Conservation (phyloP, 2,888 invertebrate species). For the Drosophila atripex region DNA sequence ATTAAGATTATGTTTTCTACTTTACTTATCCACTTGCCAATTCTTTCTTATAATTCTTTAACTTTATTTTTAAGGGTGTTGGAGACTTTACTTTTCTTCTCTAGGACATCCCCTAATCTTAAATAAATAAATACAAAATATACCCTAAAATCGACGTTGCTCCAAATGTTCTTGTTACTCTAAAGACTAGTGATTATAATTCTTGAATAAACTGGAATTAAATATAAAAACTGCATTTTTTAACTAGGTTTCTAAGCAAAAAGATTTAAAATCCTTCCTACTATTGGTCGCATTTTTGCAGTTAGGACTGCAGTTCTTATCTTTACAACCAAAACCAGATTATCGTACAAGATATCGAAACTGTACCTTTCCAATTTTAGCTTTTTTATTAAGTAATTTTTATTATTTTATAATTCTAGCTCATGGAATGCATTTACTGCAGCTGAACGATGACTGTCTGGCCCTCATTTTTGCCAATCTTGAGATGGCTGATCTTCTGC, state of each 20-base stretch:
- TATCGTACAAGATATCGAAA: too few relatives aligned
- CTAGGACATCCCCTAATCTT: too few relatives aligned
- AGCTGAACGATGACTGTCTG: constrained; percentile 52
- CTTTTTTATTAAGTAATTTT: neutral
- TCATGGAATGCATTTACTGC: constrained; percentile 25
- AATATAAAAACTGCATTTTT: neutral
- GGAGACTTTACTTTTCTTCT: too few relatives aligned
- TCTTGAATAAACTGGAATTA: neutral
- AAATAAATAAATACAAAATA: too few relatives aligned
- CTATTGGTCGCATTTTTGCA: neutral
- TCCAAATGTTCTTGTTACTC: too few relatives aligned
- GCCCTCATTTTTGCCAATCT: constrained; percentile 52
- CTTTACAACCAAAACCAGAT: neutral
- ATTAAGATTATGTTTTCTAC: too few relatives aligned
- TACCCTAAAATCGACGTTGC: too few relatives aligned
- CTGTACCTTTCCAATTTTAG: fast-evolving
- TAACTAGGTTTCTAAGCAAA: neutral
- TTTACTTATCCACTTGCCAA: too few relatives aligned
- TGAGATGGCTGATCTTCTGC: constrained; percentile 47
- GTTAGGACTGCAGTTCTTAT: neutral
- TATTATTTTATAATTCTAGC: neutral
- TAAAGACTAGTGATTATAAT: neutral
- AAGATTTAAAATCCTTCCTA: neutral
- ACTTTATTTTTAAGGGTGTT: too few relatives aligned
- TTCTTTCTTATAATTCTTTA: too few relatives aligned